phyloP scores from a whole-genome alignment of 1,140 invertebrate genomes.

The Lamellibrachia luymesi region DNA sequence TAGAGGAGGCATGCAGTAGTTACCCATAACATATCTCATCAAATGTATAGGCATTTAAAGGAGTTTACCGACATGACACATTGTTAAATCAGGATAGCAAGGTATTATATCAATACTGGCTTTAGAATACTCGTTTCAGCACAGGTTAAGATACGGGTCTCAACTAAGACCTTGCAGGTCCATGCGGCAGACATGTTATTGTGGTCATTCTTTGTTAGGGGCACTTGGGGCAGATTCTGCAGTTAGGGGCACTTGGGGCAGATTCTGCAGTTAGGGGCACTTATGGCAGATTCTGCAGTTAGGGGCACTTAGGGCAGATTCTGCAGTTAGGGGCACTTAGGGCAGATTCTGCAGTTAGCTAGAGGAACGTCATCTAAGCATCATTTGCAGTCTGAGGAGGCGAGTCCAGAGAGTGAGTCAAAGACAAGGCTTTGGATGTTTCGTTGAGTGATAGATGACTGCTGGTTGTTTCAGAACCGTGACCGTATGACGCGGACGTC shows the following conservation, averaged over 20 bases:
- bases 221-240: too few relatives aligned
- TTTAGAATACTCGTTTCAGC: neutral
- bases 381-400: neutral
- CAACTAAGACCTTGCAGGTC: neutral
- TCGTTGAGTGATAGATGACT: neutral
- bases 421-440: too few relatives aligned
- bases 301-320: neutral
- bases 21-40: neutral
- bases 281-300: neutral
- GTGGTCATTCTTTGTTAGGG: too few relatives aligned
- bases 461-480: constrained; percentile 68
- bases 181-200: neutral
- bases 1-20: neutral
- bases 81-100: neutral
- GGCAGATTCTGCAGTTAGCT: neutral
- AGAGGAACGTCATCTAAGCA: neutral
- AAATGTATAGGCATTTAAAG: neutral
- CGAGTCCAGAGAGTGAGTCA: too few relatives aligned
- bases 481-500: constrained; percentile 90
- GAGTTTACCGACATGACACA: too few relatives aligned
- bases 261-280: neutral
- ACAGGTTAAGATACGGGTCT: neutral
- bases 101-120: neutral
- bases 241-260: neutral
- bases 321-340: neutral